A percentile compares a stretch with the other conserved stretches of the same genome.
These are phyloP conservation scores for Diprion similis DNA, from an alignment of 1,140 invertebrate genomes.

Conservation along the genomic window DNA sequence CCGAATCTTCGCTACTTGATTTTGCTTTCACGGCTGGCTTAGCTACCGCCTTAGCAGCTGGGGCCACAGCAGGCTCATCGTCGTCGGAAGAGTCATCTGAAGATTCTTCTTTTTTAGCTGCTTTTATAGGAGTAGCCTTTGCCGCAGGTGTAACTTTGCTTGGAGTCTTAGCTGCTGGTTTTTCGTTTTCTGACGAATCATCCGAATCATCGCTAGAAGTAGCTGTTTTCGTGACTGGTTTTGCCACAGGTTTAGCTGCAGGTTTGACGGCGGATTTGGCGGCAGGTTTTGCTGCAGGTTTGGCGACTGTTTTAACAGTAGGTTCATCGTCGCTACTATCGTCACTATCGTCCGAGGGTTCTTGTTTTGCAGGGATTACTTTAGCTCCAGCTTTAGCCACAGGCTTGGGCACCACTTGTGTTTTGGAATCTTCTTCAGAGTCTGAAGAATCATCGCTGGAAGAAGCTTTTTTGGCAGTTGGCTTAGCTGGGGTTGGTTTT, in stretches of 20 bases:
- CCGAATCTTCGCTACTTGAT: constrained; percentile 48
- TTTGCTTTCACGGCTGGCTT: constrained; percentile 36
- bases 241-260: constrained; percentile 6
- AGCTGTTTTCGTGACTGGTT: constrained; percentile 28
- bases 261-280: constrained; percentile 24
- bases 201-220: constrained; percentile 41
- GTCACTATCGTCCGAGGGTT: constrained; percentile 48
- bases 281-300: background rate
- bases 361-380: constrained; percentile 25
- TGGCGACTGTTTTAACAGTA: constrained; percentile 15
- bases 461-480: constrained; percentile 24
- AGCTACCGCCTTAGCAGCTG: constrained; percentile 21
- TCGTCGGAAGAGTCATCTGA: constrained; percentile 44
- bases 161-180: constrained; percentile 27
- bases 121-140: constrained; percentile 19
- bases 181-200: constrained; percentile 35
- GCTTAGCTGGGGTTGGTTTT: constrained; percentile 30
- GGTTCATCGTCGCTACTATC: constrained; percentile 41
- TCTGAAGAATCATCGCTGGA: constrained; percentile 29
- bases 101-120: constrained; percentile 31
- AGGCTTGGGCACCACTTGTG: constrained; percentile 21
- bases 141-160: constrained; percentile 17
- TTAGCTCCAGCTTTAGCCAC: constrained; percentile 20
- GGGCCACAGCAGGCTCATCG: constrained; percentile 33
- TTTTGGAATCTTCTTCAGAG: constrained; percentile 30